Evolutionary conservation across 1,140 invertebrate genomes (phyloP).

Genomic region (Neuroterus valhalla): DNA sequence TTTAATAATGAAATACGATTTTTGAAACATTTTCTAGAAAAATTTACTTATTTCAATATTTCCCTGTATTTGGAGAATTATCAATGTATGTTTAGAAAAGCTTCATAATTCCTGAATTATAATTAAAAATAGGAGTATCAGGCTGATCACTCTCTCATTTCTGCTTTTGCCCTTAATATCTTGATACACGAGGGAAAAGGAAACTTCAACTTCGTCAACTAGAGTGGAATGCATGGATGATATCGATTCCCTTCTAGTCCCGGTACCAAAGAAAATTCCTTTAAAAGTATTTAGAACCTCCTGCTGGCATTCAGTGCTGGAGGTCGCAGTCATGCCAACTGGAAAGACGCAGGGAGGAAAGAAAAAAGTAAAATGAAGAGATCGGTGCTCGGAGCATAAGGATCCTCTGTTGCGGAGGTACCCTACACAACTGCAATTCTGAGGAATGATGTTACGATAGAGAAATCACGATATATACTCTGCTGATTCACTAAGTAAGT

Average conservation of each 20-base stretch:
- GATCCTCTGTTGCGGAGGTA: conserved; percentile 1
- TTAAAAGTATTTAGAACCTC: conserved; percentile 34
- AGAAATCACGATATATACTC: not conserved
- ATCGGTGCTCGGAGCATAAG: not conserved
- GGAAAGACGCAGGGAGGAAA: conserved; percentile 27
- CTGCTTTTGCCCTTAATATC: not conserved
- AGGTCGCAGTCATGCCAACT: conserved; percentile 17
- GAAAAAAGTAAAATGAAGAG: conserved; percentile 28
- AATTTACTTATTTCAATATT: too few relatives aligned
- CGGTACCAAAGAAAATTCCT: conserved; percentile 36
- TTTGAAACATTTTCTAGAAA: too few relatives aligned
- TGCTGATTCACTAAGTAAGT: not conserved
- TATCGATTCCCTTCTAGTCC: conserved; percentile 41
- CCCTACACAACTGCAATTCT: not conserved
- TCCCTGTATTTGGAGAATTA: too few relatives aligned
- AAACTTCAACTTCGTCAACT: conserved; percentile 35
- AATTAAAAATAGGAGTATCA: too few relatives aligned
- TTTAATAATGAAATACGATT: too few relatives aligned
- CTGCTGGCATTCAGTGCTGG: not conserved
- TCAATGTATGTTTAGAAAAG: too few relatives aligned
- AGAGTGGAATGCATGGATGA: conserved; percentile 39
- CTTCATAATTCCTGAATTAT: too few relatives aligned
- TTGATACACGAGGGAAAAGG: conserved; percentile 5
- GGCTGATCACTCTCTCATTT: conserved; percentile 19
- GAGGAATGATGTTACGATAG: conserved; percentile 1